Conservation (phyloP, 92 coral and sea anemone genomes). For the Parazoanthus darwini region DNA sequence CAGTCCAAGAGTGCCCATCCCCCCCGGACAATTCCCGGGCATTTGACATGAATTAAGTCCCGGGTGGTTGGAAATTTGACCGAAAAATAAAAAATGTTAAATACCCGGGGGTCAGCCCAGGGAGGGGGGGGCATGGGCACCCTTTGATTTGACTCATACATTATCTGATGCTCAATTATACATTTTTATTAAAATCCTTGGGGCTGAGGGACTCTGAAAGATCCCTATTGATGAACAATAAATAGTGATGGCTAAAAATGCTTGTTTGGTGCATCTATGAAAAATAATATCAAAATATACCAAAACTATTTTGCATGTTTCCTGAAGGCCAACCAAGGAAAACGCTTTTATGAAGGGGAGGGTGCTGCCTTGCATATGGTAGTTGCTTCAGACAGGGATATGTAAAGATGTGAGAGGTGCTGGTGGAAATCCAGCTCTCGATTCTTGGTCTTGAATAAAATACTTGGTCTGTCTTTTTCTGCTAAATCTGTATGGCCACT, state of each 20-base stretch:
- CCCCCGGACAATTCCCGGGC: too few relatives aligned
- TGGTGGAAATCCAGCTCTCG: conserved; percentile 36
- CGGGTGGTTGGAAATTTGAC: too few relatives aligned
- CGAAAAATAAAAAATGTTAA: too few relatives aligned
- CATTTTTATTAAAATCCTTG: conserved; percentile 34
- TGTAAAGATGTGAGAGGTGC: conserved; percentile 33
- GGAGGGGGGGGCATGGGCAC: too few relatives aligned
- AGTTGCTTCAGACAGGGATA: conserved; percentile 31
- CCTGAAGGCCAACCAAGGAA: conserved; percentile 37
- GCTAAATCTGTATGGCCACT: conserved; percentile 32
- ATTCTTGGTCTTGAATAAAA: conserved; percentile 34
- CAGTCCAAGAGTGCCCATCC: too few relatives aligned
- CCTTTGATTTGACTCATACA: too few relatives aligned
- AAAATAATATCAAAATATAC: conserved; percentile 27
- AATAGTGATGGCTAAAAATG: conserved; percentile 28
- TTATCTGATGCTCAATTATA: conserved; percentile 23
- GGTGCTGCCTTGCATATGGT: conserved; percentile 37
- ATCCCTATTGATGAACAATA: conserved; percentile 25
- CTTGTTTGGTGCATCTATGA: conserved; percentile 33
- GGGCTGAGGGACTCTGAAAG: conserved; percentile 36
- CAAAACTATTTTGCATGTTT: conserved; percentile 38
- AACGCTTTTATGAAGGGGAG: conserved; percentile 28
- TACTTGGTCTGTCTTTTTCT: conserved; percentile 25
- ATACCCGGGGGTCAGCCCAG: too few relatives aligned
- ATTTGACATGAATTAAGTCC: too few relatives aligned